Base-by-base conservation (phyloP, 2,797 vertebrate species). In the Menidia menidia region DNA sequence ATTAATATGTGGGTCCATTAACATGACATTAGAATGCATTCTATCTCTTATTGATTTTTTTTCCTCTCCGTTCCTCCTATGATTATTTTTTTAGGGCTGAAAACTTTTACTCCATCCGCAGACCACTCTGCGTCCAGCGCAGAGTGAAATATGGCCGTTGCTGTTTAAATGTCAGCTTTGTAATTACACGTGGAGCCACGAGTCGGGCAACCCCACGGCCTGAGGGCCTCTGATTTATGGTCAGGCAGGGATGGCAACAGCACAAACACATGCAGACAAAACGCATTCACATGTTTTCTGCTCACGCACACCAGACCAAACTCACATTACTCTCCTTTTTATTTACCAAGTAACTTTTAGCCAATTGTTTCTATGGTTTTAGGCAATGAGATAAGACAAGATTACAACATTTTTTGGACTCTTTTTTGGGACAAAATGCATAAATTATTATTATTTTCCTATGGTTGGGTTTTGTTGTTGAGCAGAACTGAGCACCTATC, bases 1-100 rank as follows among this genome's bases (percentile, higher is more conserved):
- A 95, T 94, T 94, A 94, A 95, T 95, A 93, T 87, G 84, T 53
- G 87, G 90, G 92, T 90, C 94, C 94, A 95, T 95, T 95, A 95
- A 94, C 90, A 92, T 93, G 90, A 91, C 93, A 94, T 94, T 94
- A 94, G 92, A 94, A 94, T 93, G 93, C 91, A 91, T 92, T 92
- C 91, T 92, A 92, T 92, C 91, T 92, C 90, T 84, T 88, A 94
- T 94, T 87, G 92, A 94, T 91, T 76, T 73, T 25, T 25, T 76
- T 62, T 63, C 65, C 52, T 56, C 42, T 64, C 53, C 68, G 75
- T 70, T 59, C 32, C 19, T 31, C 33, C 75, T 72, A 77, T 76
- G 64, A 71, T 71, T 76, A 77, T 77, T 82, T 80, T 86, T 80
- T 70, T 61, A 60, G 51, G 30, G 68, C 82, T 83, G 83, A 90